Base-by-base conservation (phyloP, 2,888 invertebrate genomes). In the Lucinisca nassula region DNA sequence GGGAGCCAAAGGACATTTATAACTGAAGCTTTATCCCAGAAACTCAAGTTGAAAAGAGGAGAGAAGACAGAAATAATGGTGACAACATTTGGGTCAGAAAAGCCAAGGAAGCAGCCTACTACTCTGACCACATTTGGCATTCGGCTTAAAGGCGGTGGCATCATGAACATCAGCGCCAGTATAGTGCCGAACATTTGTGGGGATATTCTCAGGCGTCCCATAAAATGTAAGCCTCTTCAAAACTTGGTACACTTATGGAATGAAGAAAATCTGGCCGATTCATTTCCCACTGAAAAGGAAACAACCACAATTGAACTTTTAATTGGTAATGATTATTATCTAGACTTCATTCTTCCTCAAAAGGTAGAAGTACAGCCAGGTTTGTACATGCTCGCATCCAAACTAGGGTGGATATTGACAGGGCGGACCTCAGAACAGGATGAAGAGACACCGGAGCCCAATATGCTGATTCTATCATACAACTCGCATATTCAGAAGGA, bases 241-340 rank as follows among this genome's bases (percentile, higher is more conserved):
- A 74, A 74, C 45, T 74, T 40, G 74, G 30, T 45, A 74, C 49
- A 74, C n/a, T 49, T 74, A 45, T 74, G 40, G 45, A 74, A 49
- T 45, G 40, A 24, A n/a, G 74, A 45, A 45, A 49, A 74, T 45
- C 35, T 74, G n/a, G 74, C 74, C 3, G 74, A 74, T 30, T 45
- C 45, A n/a, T 27, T 74, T 3, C 74, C 74, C 8, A 27, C 49
- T 32, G 45, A 61, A 77, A 67, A 38, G 37, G 40, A 79, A 27
- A 38, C 38, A 38, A 30, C 79, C 37, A 79, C 35, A 27, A 45
- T 67, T 21, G 79, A 79, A 24, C 58, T 79, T n/a, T 21, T 79
- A 24, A 45, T 67, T 40, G 24, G 79, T 58, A 79, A 79, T 27
- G 79, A 79, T 67, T 79, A 79, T 30, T 79, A 61, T 37, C 32